Percentiles rank a stretch among this genome's conserved stretches.
These are phyloP conservation scores for Cettia cetti DNA, from an alignment of 2,113 vertebrate species.

Conservation along the genomic window DNA sequence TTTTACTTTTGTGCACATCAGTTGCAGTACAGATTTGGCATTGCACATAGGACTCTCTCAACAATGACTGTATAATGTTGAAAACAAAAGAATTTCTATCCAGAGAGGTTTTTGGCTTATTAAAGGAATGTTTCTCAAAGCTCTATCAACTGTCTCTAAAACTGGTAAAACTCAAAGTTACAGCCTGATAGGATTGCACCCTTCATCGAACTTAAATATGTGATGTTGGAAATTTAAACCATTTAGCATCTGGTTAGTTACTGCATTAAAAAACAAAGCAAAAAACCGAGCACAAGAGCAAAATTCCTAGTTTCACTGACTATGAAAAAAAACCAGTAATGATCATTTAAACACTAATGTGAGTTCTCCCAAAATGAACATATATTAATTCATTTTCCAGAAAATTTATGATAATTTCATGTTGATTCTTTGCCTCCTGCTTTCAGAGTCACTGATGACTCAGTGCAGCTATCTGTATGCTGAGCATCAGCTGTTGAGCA, in stretches of 20 bases:
- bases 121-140: background rate
- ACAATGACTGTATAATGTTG: background rate
- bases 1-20: background rate
- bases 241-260: conserved; percentile 64
- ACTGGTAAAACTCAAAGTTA: background rate
- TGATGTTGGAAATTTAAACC: conserved; percentile 39
- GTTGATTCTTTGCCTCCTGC: conserved; percentile 53
- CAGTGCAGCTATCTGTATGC: conserved; percentile 45
- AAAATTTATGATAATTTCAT: conserved; percentile 61
- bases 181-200: background rate
- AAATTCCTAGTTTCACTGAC: conserved; percentile 14
- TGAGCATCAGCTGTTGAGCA: conserved; percentile 56
- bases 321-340: conserved; percentile 19
- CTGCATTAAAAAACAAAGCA: conserved; percentile 9
- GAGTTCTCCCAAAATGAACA: background rate
- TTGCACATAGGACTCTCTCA: background rate
- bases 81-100: background rate
- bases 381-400: conserved; percentile 54
- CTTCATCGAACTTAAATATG: conserved; percentile 14
- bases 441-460: conserved; percentile 48
- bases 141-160: background rate
- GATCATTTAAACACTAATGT: conserved; percentile 25
- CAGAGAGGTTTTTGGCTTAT: background rate
- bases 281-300: conserved; percentile 22
- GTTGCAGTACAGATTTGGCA: background rate